phyloP scores from a whole-genome alignment of 2,888 invertebrate species.

The Liopterus haemorrhoidalis region DNA sequence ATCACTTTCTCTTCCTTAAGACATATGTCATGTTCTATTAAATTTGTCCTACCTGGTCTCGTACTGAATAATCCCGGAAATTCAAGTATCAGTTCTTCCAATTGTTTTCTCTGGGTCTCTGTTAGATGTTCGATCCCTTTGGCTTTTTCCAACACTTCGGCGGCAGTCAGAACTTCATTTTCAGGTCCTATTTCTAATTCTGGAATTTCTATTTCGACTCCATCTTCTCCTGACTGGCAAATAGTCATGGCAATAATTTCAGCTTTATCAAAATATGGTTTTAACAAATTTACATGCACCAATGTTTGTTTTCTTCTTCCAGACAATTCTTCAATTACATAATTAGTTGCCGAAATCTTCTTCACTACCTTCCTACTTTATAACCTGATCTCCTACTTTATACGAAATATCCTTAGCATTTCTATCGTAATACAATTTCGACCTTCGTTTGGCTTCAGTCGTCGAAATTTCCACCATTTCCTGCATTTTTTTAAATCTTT shows the following conservation, averaged over 20 bases:
- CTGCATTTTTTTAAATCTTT: conserved; percentile 5
- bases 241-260: conserved; percentile 2
- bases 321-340: conserved; percentile 5
- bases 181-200: background rate
- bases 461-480: conserved; percentile 2
- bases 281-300: conserved; percentile 9
- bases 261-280: conserved; percentile 11
- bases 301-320: conserved; percentile 2
- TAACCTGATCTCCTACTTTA: background rate
- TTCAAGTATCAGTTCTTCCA: background rate
- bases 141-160: conserved; percentile 4
- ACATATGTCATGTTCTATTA: conserved; percentile 6
- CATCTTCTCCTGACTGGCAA: background rate
- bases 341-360: conserved; percentile 11
- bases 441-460: background rate
- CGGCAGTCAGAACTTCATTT: background rate
- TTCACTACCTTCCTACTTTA: conserved; percentile 5
- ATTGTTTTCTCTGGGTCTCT: background rate
- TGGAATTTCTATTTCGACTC: conserved; percentile 1
- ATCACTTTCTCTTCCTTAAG: conserved; percentile 7
- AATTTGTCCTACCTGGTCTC: background rate
- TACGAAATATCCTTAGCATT: background rate
- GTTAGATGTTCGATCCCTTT: conserved; percentile 5
- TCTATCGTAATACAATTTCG: conserved; percentile 6
- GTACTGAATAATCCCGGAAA: conserved; percentile 10